A percentile compares a stretch with the other conserved stretches of the same genome.
Evolutionary conservation across 2,888 invertebrate species (phyloP).

Genomic region (Cerceris rybyensis): DNA sequence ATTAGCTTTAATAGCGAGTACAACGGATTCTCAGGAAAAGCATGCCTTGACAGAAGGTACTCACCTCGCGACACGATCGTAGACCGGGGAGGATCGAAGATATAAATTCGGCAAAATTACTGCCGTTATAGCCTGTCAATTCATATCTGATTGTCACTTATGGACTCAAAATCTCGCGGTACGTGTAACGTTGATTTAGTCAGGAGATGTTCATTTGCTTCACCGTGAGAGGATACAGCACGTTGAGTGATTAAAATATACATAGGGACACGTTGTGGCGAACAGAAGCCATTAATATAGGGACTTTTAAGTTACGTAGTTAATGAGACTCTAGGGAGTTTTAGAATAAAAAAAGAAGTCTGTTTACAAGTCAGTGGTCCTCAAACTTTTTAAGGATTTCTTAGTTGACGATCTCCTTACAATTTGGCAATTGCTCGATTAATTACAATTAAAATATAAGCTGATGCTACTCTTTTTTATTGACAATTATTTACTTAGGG

Average conservation of each 20-base stretch:
- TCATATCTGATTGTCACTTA: conserved; percentile 42
- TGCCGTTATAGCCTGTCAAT: conserved; percentile 45
- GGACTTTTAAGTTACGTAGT: too few relatives aligned
- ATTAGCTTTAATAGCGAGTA: conserved; percentile 11
- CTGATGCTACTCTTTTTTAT: too few relatives aligned
- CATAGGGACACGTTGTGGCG: conserved; percentile 47
- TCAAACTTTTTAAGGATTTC: too few relatives aligned
- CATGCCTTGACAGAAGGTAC: conserved; percentile 71
- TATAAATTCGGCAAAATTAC: conserved; percentile 39
- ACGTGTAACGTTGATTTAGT: conserved; percentile 48
- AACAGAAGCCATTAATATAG: not conserved
- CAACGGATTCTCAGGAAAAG: conserved; percentile 24
- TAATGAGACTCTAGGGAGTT: too few relatives aligned
- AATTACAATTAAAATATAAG: too few relatives aligned
- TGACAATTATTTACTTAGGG: too few relatives aligned
- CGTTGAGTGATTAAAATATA: conserved; percentile 64
- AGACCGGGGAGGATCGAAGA: conserved; percentile 40
- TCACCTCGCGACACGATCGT: conserved; percentile 57
- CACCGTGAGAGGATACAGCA: conserved; percentile 68
- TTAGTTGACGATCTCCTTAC: too few relatives aligned
- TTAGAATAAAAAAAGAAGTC: too few relatives aligned
- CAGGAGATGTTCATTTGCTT: conserved; percentile 52
- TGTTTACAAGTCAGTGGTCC: too few relatives aligned
- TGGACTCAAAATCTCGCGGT: conserved; percentile 41
- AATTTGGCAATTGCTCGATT: too few relatives aligned